Conservation (phyloP, 2,888 invertebrate species). For the Watsonalla binaria region DNA sequence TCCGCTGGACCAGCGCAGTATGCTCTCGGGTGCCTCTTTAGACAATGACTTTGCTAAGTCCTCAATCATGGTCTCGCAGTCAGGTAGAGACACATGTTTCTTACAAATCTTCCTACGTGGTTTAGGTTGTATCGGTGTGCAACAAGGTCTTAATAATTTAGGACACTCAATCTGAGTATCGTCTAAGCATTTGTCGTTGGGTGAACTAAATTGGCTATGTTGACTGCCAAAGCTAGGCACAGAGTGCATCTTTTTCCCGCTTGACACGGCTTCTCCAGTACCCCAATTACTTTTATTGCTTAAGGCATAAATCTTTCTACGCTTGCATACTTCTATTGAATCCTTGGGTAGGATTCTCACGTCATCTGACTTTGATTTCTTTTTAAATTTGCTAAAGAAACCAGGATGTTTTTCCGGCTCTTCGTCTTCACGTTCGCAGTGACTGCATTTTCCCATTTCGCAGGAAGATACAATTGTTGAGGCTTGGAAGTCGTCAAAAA, state of each 20-base stretch:
- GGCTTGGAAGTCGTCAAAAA: conserved; percentile 42
- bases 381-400: conserved; percentile 27
- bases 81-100: conserved; percentile 43
- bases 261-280: background rate
- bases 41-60: conserved; percentile 14
- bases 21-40: conserved; percentile 23
- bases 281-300: conserved; percentile 44
- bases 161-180: conserved; percentile 13
- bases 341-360: conserved; percentile 50
- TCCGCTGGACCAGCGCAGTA: conserved; percentile 31
- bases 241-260: conserved; percentile 16
- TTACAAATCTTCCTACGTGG: conserved; percentile 16
- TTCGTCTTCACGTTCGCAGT: conserved; percentile 21
- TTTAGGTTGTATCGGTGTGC: conserved; percentile 7
- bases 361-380: conserved; percentile 16
- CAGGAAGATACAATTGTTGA: conserved; percentile 38
- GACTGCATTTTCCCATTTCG: conserved; percentile 31
- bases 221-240: conserved; percentile 22
- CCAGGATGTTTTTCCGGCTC: conserved; percentile 15
- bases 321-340: conserved; percentile 55
- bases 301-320: conserved; percentile 43
- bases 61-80: conserved; percentile 26
- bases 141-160: conserved; percentile 19
- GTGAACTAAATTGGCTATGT: too few species aligned
- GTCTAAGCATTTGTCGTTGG: conserved; percentile 19